Percentiles rank a stretch among this genome's conserved stretches.
Conservation (phyloP, 2,888 invertebrate species). For the Sipha maydis region DNA sequence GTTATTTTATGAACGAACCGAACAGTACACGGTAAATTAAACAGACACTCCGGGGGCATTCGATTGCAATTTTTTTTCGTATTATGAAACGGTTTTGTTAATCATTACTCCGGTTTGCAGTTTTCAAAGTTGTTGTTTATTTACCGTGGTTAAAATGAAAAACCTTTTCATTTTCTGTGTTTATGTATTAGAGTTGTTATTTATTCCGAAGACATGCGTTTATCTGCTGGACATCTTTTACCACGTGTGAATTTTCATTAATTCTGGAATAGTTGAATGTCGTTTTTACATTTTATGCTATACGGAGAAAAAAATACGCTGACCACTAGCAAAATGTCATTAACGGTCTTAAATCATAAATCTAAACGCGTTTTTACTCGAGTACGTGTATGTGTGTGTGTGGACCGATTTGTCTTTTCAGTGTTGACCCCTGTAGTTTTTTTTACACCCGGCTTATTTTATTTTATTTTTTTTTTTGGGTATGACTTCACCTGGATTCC, state of each 20-base stretch:
- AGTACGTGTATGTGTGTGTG: background rate
- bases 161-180: background rate
- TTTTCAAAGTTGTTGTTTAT: background rate
- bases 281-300: background rate
- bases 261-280: background rate
- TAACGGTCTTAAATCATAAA: constrained; percentile 42
- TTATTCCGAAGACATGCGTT: background rate
- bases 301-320: background rate
- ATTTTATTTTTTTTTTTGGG: background rate
- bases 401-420: constrained; percentile 47
- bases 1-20: constrained; percentile 48
- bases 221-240: background rate
- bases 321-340: constrained; percentile 30
- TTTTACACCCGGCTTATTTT: constrained; percentile 48
- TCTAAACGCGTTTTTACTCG: constrained; percentile 38
- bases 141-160: background rate
- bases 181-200: background rate
- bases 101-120: background rate
- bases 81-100: constrained; percentile 12
- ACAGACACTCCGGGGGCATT: constrained; percentile 44
- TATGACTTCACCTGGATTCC: constrained; percentile 19
- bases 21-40: constrained; percentile 46
- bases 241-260: constrained; percentile 13
- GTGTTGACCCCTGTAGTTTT: constrained; percentile 45
- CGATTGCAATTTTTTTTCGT: constrained; percentile 28